Conservation (phyloP, 2,113 vertebrate species). For the Sapajus apella region DNA sequence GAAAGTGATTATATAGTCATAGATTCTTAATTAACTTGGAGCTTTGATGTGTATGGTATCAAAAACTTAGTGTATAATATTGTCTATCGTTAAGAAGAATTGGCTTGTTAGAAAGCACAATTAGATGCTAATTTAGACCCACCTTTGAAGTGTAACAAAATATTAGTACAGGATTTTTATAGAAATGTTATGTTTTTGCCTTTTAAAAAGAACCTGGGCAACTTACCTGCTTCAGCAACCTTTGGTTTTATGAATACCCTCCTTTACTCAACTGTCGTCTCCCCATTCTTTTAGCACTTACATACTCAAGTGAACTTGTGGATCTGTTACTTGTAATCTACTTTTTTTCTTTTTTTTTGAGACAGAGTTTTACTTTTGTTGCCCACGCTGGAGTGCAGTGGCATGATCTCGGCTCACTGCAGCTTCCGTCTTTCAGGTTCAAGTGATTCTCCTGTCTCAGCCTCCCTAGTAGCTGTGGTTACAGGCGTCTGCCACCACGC, state of each 20-base stretch:
- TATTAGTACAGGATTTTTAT: not conserved
- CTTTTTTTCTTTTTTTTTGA: not conserved
- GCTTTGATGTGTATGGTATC: not conserved
- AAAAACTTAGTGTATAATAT: not conserved
- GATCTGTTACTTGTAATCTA: not conserved
- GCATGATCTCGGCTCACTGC: not conserved
- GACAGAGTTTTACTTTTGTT: not conserved
- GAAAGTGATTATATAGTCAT: not conserved
- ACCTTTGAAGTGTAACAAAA: not conserved
- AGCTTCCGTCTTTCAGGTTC: not conserved
- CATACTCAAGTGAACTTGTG: not conserved
- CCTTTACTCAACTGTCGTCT: not conserved
- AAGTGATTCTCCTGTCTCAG: not conserved
- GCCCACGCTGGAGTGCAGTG: not conserved
- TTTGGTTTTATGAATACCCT: not conserved
- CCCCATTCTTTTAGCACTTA: not conserved
- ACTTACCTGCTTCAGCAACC: not conserved
- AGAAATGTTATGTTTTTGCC: not conserved
- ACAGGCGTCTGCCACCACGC: not conserved
- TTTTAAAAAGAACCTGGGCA: not conserved
- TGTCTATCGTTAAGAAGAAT: not conserved
- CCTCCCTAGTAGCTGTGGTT: not conserved
- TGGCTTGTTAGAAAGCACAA: not conserved
- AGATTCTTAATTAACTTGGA: not conserved
- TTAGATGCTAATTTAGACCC: not conserved